These are phyloP conservation scores for Chanos chanos DNA, from an alignment of 2,797 vertebrate species.

Conservation along the genomic window DNA sequence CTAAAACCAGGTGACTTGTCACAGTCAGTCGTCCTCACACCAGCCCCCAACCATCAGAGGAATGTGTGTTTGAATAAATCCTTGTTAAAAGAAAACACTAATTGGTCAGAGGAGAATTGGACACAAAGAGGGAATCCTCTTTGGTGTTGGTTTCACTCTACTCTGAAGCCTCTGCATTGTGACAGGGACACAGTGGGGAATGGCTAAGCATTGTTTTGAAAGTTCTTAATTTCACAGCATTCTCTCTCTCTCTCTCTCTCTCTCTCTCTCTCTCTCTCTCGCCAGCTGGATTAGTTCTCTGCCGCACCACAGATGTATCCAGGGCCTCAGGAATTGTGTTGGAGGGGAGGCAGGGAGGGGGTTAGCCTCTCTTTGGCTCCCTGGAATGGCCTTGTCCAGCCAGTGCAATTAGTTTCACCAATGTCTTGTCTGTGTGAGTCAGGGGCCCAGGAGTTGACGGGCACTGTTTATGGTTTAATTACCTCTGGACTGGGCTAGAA, in stretches of 20 bases:
- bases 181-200: conserved; percentile 3
- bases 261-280: neutral
- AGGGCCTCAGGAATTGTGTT: neutral
- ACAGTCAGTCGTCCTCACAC: too few relatives aligned
- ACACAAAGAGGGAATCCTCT: neutral
- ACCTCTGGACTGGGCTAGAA: conserved; percentile 18
- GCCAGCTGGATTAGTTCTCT: conserved; percentile 21
- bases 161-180: neutral
- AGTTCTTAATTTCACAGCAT: conserved; percentile 16
- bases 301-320: neutral
- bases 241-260: neutral
- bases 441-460: conserved; percentile 36
- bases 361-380: conserved; percentile 6
- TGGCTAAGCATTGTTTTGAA: conserved; percentile 7
- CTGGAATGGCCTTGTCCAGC: conserved; percentile 1
- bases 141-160: neutral
- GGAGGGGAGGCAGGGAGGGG: neutral
- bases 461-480: conserved; percentile 52
- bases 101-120: neutral
- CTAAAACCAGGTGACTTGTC: too few relatives aligned
- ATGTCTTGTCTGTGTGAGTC: conserved; percentile 47
- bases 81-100: too few relatives aligned
- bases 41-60: too few relatives aligned
- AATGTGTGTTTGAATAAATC: too few relatives aligned
- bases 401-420: conserved; percentile 47